These are phyloP conservation scores for Catagonus wagneri DNA, from an alignment of 2,113 vertebrate genomes.

Conservation along the genomic window DNA sequence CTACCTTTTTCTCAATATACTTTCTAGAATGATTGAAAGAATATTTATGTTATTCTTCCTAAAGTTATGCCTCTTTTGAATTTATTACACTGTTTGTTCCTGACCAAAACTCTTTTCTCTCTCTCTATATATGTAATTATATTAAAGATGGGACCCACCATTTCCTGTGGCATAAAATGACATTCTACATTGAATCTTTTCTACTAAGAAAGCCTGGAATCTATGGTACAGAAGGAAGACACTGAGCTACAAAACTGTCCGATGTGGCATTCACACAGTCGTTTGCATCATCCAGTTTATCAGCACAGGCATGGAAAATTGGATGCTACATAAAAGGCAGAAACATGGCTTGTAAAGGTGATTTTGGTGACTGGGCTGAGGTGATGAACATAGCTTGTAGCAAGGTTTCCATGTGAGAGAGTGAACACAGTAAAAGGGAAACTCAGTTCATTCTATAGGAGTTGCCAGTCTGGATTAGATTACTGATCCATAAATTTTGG, in stretches of 20 bases:
- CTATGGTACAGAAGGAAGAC: background rate
- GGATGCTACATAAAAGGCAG: background rate
- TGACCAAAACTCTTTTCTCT: background rate
- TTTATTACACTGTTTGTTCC: background rate
- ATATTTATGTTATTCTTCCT: background rate
- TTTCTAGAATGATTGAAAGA: background rate
- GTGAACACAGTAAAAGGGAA: conserved; percentile 4
- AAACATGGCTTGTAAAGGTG: background rate
- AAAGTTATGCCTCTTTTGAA: background rate
- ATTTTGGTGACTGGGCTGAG: background rate
- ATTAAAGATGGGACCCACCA: background rate
- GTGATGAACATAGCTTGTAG: background rate
- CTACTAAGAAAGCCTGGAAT: background rate
- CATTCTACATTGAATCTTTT: background rate
- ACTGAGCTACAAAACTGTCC: background rate
- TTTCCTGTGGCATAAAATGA: background rate
- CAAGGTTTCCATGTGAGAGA: background rate
- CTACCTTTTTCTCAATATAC: background rate
- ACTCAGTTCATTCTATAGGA: conserved; percentile 29
- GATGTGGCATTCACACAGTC: background rate
- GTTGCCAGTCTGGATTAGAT: conserved; percentile 70
- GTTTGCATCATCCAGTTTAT: background rate
- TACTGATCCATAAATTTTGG: conserved; percentile 66
- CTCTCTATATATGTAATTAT: background rate
- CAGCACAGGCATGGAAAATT: background rate